These are phyloP conservation scores for Larimichthys crocea DNA, from an alignment of 2,113 vertebrate species.

Conservation along the genomic window DNA sequence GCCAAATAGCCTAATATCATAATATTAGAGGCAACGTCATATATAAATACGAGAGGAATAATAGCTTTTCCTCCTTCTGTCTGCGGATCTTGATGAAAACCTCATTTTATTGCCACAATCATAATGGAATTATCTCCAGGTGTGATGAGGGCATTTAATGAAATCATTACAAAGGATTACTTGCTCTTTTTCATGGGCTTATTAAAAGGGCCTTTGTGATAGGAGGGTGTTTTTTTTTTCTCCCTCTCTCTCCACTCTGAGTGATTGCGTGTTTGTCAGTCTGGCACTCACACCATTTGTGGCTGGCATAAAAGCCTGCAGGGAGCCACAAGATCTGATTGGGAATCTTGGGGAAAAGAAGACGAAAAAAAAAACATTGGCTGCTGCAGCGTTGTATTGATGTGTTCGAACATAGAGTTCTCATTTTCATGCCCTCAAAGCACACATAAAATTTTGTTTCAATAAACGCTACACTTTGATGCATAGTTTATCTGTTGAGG, in stretches of 20 bases:
- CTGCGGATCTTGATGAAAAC: constrained; percentile 83
- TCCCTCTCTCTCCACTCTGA: constrained; percentile 54
- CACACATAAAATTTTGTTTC: constrained; percentile 70
- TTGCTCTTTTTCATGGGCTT: constrained; percentile 76
- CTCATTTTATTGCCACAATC: constrained; percentile 85
- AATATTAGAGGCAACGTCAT: constrained; percentile 72
- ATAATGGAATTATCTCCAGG: constrained; percentile 87
- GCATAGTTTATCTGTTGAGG: constrained; percentile 71
- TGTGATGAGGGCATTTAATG: constrained; percentile 85
- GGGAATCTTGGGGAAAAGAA: constrained; percentile 75
- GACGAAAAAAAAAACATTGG: constrained; percentile 42
- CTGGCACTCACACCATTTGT: constrained; percentile 79
- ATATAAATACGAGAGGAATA: constrained; percentile 82
- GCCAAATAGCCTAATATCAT: constrained; percentile 74
- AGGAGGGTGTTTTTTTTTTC: constrained; percentile 39
- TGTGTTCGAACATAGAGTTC: constrained; percentile 70
- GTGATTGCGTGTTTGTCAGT: constrained; percentile 80
- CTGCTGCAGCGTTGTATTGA: constrained; percentile 70
- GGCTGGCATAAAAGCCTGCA: constrained; percentile 82
- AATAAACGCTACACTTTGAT: constrained; percentile 74
- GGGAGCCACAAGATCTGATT: constrained; percentile 82
- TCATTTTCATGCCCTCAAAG: constrained; percentile 78
- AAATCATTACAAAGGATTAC: constrained; percentile 85
- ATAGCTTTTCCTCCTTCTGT: constrained; percentile 81
- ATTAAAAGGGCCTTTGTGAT: constrained; percentile 78